phyloP scores from a whole-genome alignment of 1,140 invertebrate species.

The Hylaeus volcanicus region DNA sequence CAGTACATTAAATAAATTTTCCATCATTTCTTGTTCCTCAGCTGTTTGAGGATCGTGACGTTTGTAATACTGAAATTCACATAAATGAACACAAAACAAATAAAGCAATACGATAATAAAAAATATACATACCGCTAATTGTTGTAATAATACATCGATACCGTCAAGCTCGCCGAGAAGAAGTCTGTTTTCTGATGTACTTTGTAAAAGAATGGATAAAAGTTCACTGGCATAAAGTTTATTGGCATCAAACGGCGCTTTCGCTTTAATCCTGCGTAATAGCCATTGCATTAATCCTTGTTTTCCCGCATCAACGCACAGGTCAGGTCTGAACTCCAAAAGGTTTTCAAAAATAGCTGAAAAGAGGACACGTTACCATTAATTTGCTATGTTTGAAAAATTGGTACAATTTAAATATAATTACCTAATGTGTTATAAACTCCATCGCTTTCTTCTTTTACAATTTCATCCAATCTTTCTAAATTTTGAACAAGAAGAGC shows the following conservation, averaged over 20 bases:
- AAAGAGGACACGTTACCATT: conserved; percentile 60
- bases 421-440: conserved; percentile 96
- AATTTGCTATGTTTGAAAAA: conserved; percentile 35
- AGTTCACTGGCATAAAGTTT: conserved; percentile 98
- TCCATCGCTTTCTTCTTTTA: conserved; percentile 97
- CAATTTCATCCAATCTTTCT: conserved; percentile 94
- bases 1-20: conserved; percentile 97
- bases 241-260: conserved; percentile 96
- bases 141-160: conserved; percentile 97
- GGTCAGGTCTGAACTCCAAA: conserved; percentile 93
- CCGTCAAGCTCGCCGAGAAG: conserved; percentile 95
- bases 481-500: conserved; percentile 96
- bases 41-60: conserved; percentile 93
- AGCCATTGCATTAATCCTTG: conserved; percentile 97
- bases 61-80: conserved; percentile 90
- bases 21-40: conserved; percentile 99
- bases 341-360: conserved; percentile 93
- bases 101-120: conserved; percentile 26
- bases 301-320: conserved; percentile 91
- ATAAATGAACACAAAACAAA: conserved; percentile 30
- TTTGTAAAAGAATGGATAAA: conserved; percentile 96
- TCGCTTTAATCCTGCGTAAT: conserved; percentile 92
- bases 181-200: conserved; percentile 90
- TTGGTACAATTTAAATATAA: conserved; percentile 12
- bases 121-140: conserved; percentile 89